Conservation (phyloP, 2,797 vertebrate species). For the Pangasius mekongensis region DNA sequence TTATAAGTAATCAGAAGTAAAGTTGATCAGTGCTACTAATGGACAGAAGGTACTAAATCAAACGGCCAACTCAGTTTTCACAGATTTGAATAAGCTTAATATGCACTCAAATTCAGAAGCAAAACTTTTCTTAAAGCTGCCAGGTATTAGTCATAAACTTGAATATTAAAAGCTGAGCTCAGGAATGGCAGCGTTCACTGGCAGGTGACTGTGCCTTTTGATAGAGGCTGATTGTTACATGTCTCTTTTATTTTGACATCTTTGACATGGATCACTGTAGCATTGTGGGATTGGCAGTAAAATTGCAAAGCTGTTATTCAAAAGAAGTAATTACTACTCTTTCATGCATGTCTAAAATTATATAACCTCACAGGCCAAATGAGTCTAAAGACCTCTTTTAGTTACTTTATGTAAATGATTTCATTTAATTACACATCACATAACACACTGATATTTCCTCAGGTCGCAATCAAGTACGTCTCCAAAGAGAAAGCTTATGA, state of each 20-base stretch:
- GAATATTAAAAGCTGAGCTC: not conserved
- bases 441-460: not conserved
- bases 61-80: not conserved
- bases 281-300: not conserved
- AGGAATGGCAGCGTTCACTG: not conserved
- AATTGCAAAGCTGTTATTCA: constrained; percentile 11
- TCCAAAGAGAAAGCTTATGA: constrained; percentile 4
- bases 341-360: not conserved
- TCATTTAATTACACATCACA: not conserved
- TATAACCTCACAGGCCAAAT: not conserved
- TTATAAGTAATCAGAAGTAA: not conserved
- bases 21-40: not conserved
- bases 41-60: not conserved
- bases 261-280: constrained; percentile 13
- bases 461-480: constrained; percentile 52
- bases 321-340: not conserved
- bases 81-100: not conserved
- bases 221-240: not conserved
- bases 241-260: not conserved
- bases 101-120: not conserved
- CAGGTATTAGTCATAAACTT: not conserved
- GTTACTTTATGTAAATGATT: not conserved
- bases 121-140: not conserved
- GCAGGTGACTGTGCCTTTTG: not conserved
- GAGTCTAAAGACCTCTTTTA: not conserved